These are phyloP conservation scores for Acridotheres tristis DNA, from an alignment of 2,797 vertebrate genomes.

Conservation along the genomic window DNA sequence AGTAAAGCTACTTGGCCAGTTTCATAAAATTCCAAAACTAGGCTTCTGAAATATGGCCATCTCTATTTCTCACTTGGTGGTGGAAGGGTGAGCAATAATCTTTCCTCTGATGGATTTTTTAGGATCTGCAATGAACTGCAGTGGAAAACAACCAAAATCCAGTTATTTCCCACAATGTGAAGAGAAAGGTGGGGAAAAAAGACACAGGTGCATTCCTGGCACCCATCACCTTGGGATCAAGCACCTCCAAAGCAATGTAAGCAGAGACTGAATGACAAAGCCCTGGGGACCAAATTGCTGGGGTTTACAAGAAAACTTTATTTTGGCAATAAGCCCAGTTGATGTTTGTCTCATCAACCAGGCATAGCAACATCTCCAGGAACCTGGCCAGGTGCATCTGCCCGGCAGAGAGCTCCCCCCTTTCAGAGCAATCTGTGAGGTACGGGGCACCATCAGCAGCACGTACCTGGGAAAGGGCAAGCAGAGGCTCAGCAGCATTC, in stretches of 20 bases:
- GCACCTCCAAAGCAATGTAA: neutral
- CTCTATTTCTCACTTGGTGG: neutral
- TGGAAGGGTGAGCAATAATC: accelerated
- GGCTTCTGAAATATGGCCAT: neutral
- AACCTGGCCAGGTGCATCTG: neutral
- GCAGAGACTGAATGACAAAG: neutral
- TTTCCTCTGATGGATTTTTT: neutral
- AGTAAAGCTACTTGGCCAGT: neutral
- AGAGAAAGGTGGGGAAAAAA: neutral
- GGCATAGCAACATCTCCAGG: neutral
- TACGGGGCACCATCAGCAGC: neutral
- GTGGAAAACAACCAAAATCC: neutral
- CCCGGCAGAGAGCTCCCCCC: neutral
- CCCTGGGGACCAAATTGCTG: neutral
- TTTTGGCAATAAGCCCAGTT: neutral
- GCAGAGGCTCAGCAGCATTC: neutral
- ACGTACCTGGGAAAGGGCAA: neutral
- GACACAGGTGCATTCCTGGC: neutral
- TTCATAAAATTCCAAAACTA: neutral
- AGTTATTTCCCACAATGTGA: neutral
- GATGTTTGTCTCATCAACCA: neutral
- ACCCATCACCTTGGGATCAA: neutral
- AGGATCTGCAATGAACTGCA: neutral
- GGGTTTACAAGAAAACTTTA: neutral
- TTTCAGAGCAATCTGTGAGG: neutral